Evolutionary conservation across 2,888 invertebrate genomes (phyloP).

Genomic region (Tipula unca): DNA sequence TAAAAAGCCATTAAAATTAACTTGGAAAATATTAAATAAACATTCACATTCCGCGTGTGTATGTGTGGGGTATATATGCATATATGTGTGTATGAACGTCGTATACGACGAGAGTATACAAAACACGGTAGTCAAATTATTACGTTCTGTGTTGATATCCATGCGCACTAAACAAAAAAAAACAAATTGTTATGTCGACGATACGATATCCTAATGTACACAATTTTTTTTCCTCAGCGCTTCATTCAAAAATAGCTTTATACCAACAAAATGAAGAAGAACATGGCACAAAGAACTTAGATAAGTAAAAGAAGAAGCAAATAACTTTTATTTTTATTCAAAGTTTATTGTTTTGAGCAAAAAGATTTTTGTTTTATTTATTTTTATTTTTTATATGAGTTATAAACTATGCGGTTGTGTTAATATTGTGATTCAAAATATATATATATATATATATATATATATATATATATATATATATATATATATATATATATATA

Average conservation of each 20-base stretch:
- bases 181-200: neutral
- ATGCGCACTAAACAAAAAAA: neutral
- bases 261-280: neutral
- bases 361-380: neutral
- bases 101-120: no score
- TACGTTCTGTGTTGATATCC: neutral
- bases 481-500: neutral
- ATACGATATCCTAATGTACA: neutral
- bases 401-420: slow-evolving; percentile 8
- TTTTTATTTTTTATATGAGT: neutral
- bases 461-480: neutral
- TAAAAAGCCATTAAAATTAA: neutral
- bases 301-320: neutral
- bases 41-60: neutral
- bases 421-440: neutral
- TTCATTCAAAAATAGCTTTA: neutral
- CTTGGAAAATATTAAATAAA: neutral
- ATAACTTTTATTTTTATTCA: neutral
- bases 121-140: neutral
- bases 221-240: neutral
- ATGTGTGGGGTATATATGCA: neutral
- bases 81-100: neutral
- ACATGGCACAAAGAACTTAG: neutral
- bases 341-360: neutral
- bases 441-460: neutral